Percentiles rank a stretch among this genome's conserved stretches.
These are phyloP conservation scores for Dermolepida albohirtum DNA, from an alignment of 2,888 invertebrate genomes.

Conservation along the genomic window DNA sequence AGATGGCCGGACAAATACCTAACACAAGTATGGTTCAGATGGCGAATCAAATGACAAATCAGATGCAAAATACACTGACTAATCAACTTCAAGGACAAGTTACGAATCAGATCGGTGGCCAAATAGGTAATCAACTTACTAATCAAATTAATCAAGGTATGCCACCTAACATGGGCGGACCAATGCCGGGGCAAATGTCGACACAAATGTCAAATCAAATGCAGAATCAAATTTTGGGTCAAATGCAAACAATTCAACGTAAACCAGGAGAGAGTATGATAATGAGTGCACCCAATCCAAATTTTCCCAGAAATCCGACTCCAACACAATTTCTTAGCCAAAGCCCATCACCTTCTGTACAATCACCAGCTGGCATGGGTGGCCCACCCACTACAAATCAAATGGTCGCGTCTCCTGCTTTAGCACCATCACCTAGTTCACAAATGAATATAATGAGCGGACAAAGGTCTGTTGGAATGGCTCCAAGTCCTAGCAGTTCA, in stretches of 20 bases:
- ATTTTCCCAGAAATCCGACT: constrained; percentile 71
- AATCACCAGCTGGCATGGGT: constrained; percentile 72
- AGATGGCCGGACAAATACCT: constrained; percentile 60
- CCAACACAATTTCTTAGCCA: constrained; percentile 83
- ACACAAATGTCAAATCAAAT: constrained; percentile 61
- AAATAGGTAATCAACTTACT: constrained; percentile 46
- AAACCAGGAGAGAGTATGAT: constrained; percentile 59
- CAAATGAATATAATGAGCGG: constrained; percentile 72
- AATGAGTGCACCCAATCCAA: constrained; percentile 64
- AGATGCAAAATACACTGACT: constrained; percentile 50
- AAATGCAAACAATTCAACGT: constrained; percentile 51
- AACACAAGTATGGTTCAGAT: constrained; percentile 61
- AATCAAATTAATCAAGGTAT: constrained; percentile 57
- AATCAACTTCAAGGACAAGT: constrained; percentile 61
- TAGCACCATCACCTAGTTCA: constrained; percentile 76
- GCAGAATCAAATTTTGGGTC: constrained; percentile 61
- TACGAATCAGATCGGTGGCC: constrained; percentile 66
- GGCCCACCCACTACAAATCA: constrained; percentile 65
- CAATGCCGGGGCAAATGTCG: constrained; percentile 59
- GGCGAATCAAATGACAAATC: constrained; percentile 50
- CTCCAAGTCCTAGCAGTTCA: constrained; percentile 85
- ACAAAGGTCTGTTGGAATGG: constrained; percentile 66
- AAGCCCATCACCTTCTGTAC: constrained; percentile 83
- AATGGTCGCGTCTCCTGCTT: constrained; percentile 78
- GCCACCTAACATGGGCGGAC: constrained; percentile 65